Percentiles rank a stretch among this genome's conserved stretches.
phyloP scores from a whole-genome alignment of 2,888 invertebrate species.

The Macrosoma leucophasiata region DNA sequence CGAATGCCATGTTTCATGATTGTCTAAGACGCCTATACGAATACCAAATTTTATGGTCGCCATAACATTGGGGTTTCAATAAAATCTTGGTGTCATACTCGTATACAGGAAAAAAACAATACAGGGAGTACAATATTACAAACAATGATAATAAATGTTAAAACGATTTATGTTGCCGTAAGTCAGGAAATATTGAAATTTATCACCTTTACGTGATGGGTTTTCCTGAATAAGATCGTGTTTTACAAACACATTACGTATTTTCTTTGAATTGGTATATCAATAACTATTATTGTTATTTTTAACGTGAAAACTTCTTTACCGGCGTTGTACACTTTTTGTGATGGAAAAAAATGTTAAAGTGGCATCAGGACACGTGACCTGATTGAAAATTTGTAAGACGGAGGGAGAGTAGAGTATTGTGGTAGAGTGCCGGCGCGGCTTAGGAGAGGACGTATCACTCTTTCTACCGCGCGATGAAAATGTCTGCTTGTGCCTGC shows the following conservation, averaged over 20 bases:
- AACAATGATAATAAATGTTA: constrained; percentile 40
- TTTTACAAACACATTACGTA: constrained; percentile 4
- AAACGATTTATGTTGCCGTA: constrained; percentile 39
- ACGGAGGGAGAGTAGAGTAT: no score
- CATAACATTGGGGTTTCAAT: constrained; percentile 56
- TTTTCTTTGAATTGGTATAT: constrained; percentile 1
- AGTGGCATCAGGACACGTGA: no score
- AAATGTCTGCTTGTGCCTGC: no score
- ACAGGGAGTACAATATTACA: constrained; percentile 42
- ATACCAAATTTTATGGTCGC: constrained; percentile 51
- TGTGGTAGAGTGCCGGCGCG: no score
- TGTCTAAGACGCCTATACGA: constrained; percentile 40
- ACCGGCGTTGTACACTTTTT: no score
- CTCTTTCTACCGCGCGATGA: no score
- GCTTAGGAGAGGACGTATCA: no score
- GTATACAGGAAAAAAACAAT: constrained; percentile 42
- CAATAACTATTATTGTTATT: no score
- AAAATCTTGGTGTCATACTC: constrained; percentile 44
- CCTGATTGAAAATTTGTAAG: no score
- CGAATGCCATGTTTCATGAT: constrained; percentile 38
- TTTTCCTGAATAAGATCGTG: constrained; percentile 5
- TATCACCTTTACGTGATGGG: constrained; percentile 23
- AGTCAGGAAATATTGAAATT: constrained; percentile 34
- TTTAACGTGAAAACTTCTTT: no score
- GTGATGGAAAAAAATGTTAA: no score